Evolutionary conservation across 2,113 vertebrate species (phyloP), one percentile per base, ranked within the genome.

Genomic region (Marmota flaviventris): DNA sequence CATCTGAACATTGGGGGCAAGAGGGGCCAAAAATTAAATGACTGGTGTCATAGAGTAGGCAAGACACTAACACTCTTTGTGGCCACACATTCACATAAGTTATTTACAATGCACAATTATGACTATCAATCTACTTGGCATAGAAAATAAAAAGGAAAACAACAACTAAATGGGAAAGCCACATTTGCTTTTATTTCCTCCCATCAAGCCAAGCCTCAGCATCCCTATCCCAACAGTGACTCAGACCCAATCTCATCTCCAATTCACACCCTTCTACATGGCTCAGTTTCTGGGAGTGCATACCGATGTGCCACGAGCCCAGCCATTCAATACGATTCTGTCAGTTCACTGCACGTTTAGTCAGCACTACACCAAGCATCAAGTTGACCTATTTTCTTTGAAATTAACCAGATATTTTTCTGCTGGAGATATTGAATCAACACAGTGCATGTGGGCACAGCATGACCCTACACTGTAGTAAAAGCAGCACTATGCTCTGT

Each of bases 231-330:
- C 91, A 78, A 42, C 53, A 16, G 25, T n/a, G 72, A 53, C 91
- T 91, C 65, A 78, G 48, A 78, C 77, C 85, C 85, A 88, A 89
- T 88, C n/a, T 76, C 67, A 53, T 91, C 94, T 93, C 91, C 89
- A 92, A 24, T 96, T 98, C 77, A 91, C 94, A 96, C 96, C 67
- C 87, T 97, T 97, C 95, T 96, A 96, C 92, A 88, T 96, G 96
- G 58, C 90, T 95, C 85, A 73, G 48, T 91, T 90, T 77, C 86
- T 34, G 85, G 61, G 37, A 77, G 69, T 70, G 12, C n/a, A 12
- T 89, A 91, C 93, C 51, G 95, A 94, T 90, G 85, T 12, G 9
- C 76, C 53, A 88, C 84, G 79, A 93, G 70, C 25, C 69, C 9
- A 5, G 53, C 58, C 73, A 93, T 79, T 94, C 97, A 85, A 85